Evolutionary conservation across 2,113 vertebrate species (phyloP).

Genomic region (Takifugu flavidus): DNA sequence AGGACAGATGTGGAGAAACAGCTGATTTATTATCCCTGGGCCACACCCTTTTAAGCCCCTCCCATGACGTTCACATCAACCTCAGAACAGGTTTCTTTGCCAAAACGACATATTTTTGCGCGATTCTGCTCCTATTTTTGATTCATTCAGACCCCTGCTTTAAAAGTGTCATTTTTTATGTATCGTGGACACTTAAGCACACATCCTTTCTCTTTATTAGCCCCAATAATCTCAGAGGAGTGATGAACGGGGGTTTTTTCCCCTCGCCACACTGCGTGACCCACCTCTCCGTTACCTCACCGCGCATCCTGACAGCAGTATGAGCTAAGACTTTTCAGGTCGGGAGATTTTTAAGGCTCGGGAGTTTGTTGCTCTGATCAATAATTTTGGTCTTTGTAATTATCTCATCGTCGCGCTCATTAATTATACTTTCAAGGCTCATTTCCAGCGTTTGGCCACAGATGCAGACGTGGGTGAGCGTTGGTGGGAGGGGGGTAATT

Average conservation of each 20-base stretch:
- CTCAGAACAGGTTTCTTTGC: slow-evolving; percentile 10
- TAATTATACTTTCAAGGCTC: slow-evolving; percentile 73
- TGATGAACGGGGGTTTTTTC: slow-evolving; percentile 24
- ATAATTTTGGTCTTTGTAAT: slow-evolving; percentile 71
- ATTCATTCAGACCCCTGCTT: not conserved
- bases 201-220: slow-evolving; percentile 3
- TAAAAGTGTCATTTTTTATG: too few species aligned
- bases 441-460: slow-evolving; percentile 58
- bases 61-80: not conserved
- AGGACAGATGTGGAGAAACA: too few species aligned
- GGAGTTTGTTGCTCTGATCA: slow-evolving; percentile 61
- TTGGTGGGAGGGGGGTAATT: slow-evolving; percentile 46
- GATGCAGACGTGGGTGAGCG: slow-evolving; percentile 43
- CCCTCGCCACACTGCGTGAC: slow-evolving; percentile 57
- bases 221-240: slow-evolving; percentile 32
- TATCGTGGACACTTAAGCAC: too few species aligned
- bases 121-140: slow-evolving; percentile 27
- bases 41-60: too few species aligned
- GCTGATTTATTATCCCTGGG: too few species aligned
- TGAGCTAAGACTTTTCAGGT: slow-evolving; percentile 53
- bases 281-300: slow-evolving; percentile 50
- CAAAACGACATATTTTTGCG: slow-evolving; percentile 1
- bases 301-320: slow-evolving; percentile 28
- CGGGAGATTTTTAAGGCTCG: slow-evolving; percentile 53
- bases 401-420: slow-evolving; percentile 66